Percentiles rank a stretch among this genome's conserved stretches.
phyloP scores from a whole-genome alignment of 2,888 invertebrate genomes.

The Parnassius smintheus region DNA sequence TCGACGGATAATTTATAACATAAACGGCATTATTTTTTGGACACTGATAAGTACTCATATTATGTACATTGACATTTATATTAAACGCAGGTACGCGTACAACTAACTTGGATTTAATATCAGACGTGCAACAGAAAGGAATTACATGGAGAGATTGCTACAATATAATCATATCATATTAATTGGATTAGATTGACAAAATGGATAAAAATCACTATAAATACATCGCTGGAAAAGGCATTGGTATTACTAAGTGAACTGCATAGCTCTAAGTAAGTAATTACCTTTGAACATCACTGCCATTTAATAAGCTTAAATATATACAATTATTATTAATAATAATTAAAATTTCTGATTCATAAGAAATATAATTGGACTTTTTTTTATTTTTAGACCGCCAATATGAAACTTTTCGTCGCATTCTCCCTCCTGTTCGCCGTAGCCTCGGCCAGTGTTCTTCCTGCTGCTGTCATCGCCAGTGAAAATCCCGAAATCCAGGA shows the following conservation, averaged over 20 bases:
- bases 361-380: too few relatives aligned
- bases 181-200: not conserved
- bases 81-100: slow-evolving; percentile 29
- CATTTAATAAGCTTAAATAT: too few relatives aligned
- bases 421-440: slow-evolving; percentile 22
- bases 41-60: too few relatives aligned
- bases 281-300: not conserved
- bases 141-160: too few relatives aligned
- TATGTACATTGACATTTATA: slow-evolving; percentile 28
- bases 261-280: not conserved
- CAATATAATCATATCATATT: not conserved
- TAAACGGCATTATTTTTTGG: too few relatives aligned
- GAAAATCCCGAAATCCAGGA: slow-evolving; percentile 39
- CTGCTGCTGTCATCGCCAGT: slow-evolving; percentile 39
- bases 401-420: slow-evolving; percentile 14
- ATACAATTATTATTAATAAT: too few relatives aligned
- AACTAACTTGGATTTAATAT: too few relatives aligned
- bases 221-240: not conserved
- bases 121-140: too few relatives aligned
- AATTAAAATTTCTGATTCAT: too few relatives aligned
- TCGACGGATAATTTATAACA: too few relatives aligned
- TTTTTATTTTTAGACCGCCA: not conserved
- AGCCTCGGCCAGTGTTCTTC: slow-evolving; percentile 27
- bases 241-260: not conserved
- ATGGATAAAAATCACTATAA: not conserved